A percentile compares a stretch with the other conserved stretches of the same genome.
phyloP scores from a whole-genome alignment of 2,888 invertebrate species.

The Acholoe squamosa region DNA sequence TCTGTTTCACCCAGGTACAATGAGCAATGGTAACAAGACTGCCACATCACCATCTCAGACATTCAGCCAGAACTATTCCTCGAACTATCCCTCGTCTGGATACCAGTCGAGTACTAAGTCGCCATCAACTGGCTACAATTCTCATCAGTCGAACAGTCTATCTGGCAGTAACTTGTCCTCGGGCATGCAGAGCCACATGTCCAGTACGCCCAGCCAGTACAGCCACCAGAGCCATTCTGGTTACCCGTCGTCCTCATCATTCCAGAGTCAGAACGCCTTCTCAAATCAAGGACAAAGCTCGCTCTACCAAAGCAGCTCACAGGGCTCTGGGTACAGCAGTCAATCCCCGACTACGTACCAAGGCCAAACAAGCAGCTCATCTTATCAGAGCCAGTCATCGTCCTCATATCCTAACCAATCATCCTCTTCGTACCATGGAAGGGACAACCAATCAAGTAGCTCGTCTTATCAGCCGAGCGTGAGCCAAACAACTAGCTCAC shows the following conservation, averaged over 20 bases:
- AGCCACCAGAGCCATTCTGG: slow-evolving; percentile 66
- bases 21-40: slow-evolving; percentile 27
- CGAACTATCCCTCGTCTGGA: slow-evolving; percentile 63
- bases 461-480: slow-evolving; percentile 65
- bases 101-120: slow-evolving; percentile 73
- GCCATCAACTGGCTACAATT: slow-evolving; percentile 70
- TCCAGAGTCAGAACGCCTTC: slow-evolving; percentile 75
- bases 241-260: slow-evolving; percentile 74
- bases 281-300: slow-evolving; percentile 72
- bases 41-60: slow-evolving; percentile 66
- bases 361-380: slow-evolving; percentile 52
- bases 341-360: slow-evolving; percentile 67
- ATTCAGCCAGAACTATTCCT: slow-evolving; percentile 65
- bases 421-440: slow-evolving; percentile 67
- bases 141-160: slow-evolving; percentile 66
- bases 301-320: slow-evolving; percentile 71
- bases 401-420: slow-evolving; percentile 63
- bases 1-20: neutral
- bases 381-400: slow-evolving; percentile 63
- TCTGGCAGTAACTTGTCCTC: slow-evolving; percentile 39
- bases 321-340: slow-evolving; percentile 48
- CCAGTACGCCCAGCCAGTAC: slow-evolving; percentile 62
- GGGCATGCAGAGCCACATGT: slow-evolving; percentile 47
- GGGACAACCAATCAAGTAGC: slow-evolving; percentile 65
- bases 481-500: slow-evolving; percentile 65